Base-by-base conservation (phyloP, 2,113 vertebrate species). In the Fregetta grallaria region DNA sequence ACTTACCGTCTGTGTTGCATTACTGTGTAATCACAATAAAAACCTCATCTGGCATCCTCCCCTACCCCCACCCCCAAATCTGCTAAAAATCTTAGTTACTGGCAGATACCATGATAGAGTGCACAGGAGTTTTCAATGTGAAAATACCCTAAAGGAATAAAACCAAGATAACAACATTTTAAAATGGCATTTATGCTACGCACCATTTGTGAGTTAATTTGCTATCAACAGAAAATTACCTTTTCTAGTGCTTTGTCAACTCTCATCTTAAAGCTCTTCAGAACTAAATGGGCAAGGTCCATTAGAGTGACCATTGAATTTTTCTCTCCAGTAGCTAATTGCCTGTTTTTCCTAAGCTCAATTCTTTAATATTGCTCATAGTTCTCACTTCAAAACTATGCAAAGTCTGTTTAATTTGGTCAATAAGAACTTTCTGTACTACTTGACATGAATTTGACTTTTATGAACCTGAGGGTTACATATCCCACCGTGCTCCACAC, bases 91-190 rank as follows among this genome's bases (percentile, higher is more conserved):
- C 62, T 61, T 56, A 73, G 36, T 88, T 88, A 44, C 36, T 56
- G 40, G 88, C 55, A 87, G 45, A 27, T 89, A 70, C 1, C 61
- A 88, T 0, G 0, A 56, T 1, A 40, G 79, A 63, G 6, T 0
- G 5, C 16, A 42, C 21, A 56, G 70, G 38, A 78, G 36, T 42
- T 90, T 87, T 75, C 47, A 61, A 8, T 65, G 30, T 68, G 74
- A 53, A 88, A 79, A 85, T 13, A 82, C 13, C 42, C 27, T 40
- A 61, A 84, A 82, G 40, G n/a, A 78, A 61, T 85, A 75, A 52
- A 87, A 5, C 4, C 32, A 44, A 86, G 21, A 12, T 8, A 73
- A 32, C 16, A 53, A 32, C 38, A 26, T 53, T 89, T 81, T 74
- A 45, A 56, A 75, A 29, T 10, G 13, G 30, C 26, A 12, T 73